Evolutionary conservation across 2,113 vertebrate genomes (phyloP), one percentile per base, ranked within the genome.

Genomic region (Rafetus swinhoei): DNA sequence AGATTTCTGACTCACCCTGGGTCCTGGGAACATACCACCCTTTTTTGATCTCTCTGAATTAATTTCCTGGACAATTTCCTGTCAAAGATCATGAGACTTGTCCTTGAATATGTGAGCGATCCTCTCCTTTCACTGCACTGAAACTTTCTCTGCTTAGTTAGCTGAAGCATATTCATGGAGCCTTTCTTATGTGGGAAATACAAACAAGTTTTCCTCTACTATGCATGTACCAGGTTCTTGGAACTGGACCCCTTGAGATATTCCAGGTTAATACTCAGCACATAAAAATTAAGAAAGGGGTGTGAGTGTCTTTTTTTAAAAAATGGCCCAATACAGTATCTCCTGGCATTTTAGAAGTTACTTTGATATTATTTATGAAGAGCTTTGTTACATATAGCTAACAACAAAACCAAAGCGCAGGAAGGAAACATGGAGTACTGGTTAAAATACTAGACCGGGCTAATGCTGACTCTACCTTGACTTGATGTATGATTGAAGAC

Each of bases 11-110:
- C 92, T 95, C 69, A 62, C 96, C 82, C 92, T 87, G 89, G 97
- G 97, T 98, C 97, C 98, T 98, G 98, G 98, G 98, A 98, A 98
- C 95, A 95, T 96, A 96, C 88, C 90, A 97, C 81, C 84, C 88
- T 95, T 91, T 97, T 98, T 96, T 98, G 97, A 98, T 98, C 94
- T 97, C 93, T 95, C 90, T 93, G 91, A 97, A 96, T 96, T 97
- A 97, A 94, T 90, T 98, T 97, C 97, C 97, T 97, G 95, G 95
- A 97, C 95, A 96, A 93, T 97, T 97, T 98, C 97, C 97, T 98
- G 97, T 97, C 92, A 95, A 97, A 96, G 93, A 96, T 24, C 96
- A 97, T 95, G 97, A 97, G 96, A 96, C 82, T 95, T 97, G 97
- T 97, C 95, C 93, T 96, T 97, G 94, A 86, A 89, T 94, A 90